These are phyloP conservation scores for Lutjanus argentimaculatus DNA, from an alignment of 2,797 vertebrate genomes.

Conservation along the genomic window DNA sequence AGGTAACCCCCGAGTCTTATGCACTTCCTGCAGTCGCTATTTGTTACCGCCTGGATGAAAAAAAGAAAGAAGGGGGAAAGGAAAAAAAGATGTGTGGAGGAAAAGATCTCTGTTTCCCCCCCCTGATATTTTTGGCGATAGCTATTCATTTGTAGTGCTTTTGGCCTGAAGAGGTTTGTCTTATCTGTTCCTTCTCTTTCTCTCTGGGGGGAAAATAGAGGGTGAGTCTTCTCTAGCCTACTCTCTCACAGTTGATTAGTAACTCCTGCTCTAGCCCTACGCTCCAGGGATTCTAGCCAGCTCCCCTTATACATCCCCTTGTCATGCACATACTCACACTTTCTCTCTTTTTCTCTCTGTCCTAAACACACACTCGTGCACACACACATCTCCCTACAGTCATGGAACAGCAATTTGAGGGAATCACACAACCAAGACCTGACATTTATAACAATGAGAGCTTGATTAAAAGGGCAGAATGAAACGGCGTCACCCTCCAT, in stretches of 20 bases:
- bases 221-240: slow-evolving; percentile 71
- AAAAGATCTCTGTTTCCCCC: slow-evolving; percentile 41
- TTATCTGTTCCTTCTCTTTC: slow-evolving; percentile 76
- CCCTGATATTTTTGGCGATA: slow-evolving; percentile 75
- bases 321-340: slow-evolving; percentile 72
- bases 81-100: slow-evolving; percentile 30
- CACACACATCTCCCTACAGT: slow-evolving; percentile 65
- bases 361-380: slow-evolving; percentile 32
- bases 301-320: slow-evolving; percentile 77
- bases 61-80: neutral
- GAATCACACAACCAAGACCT: slow-evolving; percentile 76
- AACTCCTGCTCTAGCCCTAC: slow-evolving; percentile 78
- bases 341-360: slow-evolving; percentile 28
- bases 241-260: slow-evolving; percentile 84
- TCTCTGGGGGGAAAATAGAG: slow-evolving; percentile 71
- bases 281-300: slow-evolving; percentile 79
- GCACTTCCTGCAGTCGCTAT: slow-evolving; percentile 57
- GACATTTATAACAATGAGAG: slow-evolving; percentile 83
- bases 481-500: slow-evolving; percentile 74
- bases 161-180: slow-evolving; percentile 78
- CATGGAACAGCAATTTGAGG: slow-evolving; percentile 75
- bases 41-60: slow-evolving; percentile 59
- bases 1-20: slow-evolving; percentile 66
- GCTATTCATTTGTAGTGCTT: slow-evolving; percentile 78
- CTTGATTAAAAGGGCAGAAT: slow-evolving; percentile 83